Base-by-base conservation (phyloP, 2,888 invertebrate genomes). In the Chrysotoxum bicinctum region DNA sequence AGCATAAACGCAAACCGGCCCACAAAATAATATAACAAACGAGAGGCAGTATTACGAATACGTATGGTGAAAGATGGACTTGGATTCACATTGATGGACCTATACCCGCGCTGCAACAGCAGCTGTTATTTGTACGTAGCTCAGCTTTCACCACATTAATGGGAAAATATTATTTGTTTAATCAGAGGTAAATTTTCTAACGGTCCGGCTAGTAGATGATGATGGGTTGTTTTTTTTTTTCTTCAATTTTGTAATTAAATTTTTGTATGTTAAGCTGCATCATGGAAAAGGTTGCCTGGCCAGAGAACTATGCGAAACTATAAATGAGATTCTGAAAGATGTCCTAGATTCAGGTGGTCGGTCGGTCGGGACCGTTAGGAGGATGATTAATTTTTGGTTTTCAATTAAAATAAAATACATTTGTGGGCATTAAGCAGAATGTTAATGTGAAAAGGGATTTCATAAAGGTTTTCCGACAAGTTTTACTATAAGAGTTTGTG, bases 81-180 rank as follows among this genome's bases (percentile, higher is more conserved):
- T 52, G 23, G 30, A 23, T 45, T 32, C 14, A 19, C 7, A 30
- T 16, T 10, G 9, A 19, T 8, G 16, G 0, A 16, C 8, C 43
- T 3, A 45, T 10, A 54, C 12, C 14, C 35, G 52, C 16, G 21
- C 30, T 23, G 26, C 40, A 16, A 30, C 50, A 66, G 79, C 37
- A 43, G 58, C 21, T 30, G 37, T n/a, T 37, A 37, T 45, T 35
- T 45, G n/a, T 30, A 43, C 26, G 21, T 21, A 26, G 8, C 32
- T 2, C 43, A 40, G 78, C 82, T 73, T 78, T 78, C 73, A 79
- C 73, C 78, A 58, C 14, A 19, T 35, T 73, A 23, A 64, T 74
- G 52, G 64, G 50, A 72, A 80, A 75, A 75, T 72, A 68, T 62
- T 62, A 62, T 80, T 80, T 84, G 68, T 84, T 84, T 84, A 80